Base-by-base conservation (phyloP, 92 coral and sea anemone genomes). In the Ricordea florida region DNA sequence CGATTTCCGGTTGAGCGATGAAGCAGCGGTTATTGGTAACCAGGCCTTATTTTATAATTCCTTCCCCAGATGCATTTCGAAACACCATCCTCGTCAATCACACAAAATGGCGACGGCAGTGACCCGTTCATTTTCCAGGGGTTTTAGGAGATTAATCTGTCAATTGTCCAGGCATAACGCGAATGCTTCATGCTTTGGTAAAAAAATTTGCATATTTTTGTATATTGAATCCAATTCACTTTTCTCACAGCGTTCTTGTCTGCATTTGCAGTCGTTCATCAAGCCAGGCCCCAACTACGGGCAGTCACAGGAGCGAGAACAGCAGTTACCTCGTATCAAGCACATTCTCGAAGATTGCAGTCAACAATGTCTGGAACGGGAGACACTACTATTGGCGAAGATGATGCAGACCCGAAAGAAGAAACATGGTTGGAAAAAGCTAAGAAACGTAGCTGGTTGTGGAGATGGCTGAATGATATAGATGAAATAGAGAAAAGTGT, bases 81-180 rank as follows among this genome's bases (percentile, higher is more conserved):
- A 16, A 8, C 30, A 42, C 41, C 40, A 70, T 70, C 53, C 56
- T 70, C 53, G 37, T 53, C 35, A 34, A 66, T 47, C 75, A 49
- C 37, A 50, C 73, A 90, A 87, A 59, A 90, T 90, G 96, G 96
- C 96, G 96, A 82, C 96, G 70, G 52, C 51, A 44, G 79, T 55
- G 41, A 62, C 66, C 52, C 80, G 89, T 57, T 28, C 53, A 10
- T 76, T 59, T 59, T 62, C 26, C 51, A 72, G 48, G 25, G 73
- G 89, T 74, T 68, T 79, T 73, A 77, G 74, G 36, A 47, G 78
- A 50, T 42, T 85, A 6, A 36, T 78, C 72, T 76, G 49, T 73
- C 51, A 79, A 76, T 20, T 74, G 60, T 42, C 59, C 48, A 57
- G 53, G 61, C 31, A 76, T 72, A 10, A 71, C 65, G 77, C 25